These are phyloP conservation scores for Sitodiplosis mosellana DNA, from an alignment of 1,140 invertebrate species.

Conservation along the genomic window DNA sequence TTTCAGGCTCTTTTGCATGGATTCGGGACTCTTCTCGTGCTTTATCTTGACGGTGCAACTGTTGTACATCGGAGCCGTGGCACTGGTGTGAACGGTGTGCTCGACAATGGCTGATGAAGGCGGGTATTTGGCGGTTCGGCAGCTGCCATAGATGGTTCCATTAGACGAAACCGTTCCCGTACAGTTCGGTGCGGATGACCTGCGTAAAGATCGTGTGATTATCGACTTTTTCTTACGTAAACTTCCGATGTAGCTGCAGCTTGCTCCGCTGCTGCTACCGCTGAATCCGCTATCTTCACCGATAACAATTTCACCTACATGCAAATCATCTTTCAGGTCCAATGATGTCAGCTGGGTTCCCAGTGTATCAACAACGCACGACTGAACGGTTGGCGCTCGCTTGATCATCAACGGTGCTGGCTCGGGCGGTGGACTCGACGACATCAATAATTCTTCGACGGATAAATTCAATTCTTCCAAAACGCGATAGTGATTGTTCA, in stretches of 20 bases:
- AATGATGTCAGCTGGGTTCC: conserved; percentile 31
- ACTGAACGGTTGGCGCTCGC: conserved; percentile 24
- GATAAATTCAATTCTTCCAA: conserved; percentile 71
- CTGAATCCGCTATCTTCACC: conserved; percentile 65
- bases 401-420: conserved; percentile 9
- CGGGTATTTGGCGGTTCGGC: not conserved
- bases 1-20: not conserved
- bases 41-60: not conserved
- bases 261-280: conserved; percentile 47
- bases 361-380: conserved; percentile 40
- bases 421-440: conserved; percentile 26
- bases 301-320: conserved; percentile 36
- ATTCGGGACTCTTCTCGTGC: not conserved
- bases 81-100: not conserved
- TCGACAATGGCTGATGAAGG: not conserved
- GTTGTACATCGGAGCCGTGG: not conserved
- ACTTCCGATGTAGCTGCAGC: conserved; percentile 52
- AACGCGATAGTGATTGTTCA: conserved; percentile 58
- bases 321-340: conserved; percentile 49
- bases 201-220: not conserved
- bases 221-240: conserved; percentile 28
- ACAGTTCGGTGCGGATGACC: conserved; percentile 1
- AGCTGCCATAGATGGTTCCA: conserved; percentile 1
- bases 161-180: not conserved
- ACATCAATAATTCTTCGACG: conserved; percentile 72